phyloP scores from a whole-genome alignment of 2,797 vertebrate species.

The Anableps anableps region DNA sequence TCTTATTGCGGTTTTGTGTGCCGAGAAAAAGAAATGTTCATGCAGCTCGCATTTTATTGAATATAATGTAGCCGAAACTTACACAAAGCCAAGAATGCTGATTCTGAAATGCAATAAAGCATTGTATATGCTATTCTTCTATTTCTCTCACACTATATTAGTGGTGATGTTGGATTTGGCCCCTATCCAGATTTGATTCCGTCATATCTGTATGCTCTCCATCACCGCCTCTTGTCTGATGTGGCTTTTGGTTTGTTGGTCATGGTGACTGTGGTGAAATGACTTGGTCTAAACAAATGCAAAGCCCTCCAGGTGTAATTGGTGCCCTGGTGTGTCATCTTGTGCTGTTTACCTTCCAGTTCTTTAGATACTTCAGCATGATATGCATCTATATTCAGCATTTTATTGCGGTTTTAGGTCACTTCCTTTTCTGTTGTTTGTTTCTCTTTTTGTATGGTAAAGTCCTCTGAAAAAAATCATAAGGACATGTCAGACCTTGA shows the following conservation, averaged over 20 bases:
- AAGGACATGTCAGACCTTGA: neutral
- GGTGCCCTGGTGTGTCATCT: slow-evolving; percentile 40
- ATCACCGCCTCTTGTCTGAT: slow-evolving; percentile 51
- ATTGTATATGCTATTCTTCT: slow-evolving; percentile 5
- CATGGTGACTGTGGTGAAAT: slow-evolving; percentile 44
- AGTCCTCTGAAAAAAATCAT: neutral
- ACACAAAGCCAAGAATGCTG: neutral
- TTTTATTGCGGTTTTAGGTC: neutral
- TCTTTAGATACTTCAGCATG: slow-evolving; percentile 5
- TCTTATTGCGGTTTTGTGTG: neutral
- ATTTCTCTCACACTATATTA: slow-evolving; percentile 19
- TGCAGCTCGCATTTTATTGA: neutral
- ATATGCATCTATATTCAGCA: neutral
- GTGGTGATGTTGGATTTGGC: slow-evolving; percentile 53
- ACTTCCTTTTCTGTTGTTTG: neutral
- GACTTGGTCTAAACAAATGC: slow-evolving; percentile 66
- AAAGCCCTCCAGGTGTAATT: slow-evolving; percentile 41
- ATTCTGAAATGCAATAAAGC: neutral
- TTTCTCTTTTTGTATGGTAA: neutral
- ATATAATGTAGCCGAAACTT: neutral
- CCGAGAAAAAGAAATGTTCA: slow-evolving; percentile 2
- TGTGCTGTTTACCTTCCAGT: slow-evolving; percentile 32
- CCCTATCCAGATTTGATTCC: slow-evolving; percentile 43
- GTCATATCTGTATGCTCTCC: slow-evolving; percentile 25
- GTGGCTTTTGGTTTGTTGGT: slow-evolving; percentile 61